Evolutionary conservation across 1,140 invertebrate genomes (phyloP), one percentile per base, ranked within the genome.

Genomic region (Sitodiplosis mosellana): DNA sequence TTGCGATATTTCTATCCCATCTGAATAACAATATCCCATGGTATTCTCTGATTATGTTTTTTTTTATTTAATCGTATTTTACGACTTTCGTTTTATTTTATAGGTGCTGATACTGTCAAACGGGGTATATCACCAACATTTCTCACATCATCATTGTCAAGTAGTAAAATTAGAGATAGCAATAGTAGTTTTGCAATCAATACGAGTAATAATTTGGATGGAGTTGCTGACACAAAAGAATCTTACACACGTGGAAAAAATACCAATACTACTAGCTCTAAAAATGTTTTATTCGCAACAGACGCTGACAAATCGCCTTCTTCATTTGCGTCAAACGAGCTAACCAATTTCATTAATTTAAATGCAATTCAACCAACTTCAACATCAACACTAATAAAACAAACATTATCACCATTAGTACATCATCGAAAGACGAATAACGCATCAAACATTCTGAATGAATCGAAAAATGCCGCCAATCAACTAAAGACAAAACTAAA

Each of bases 21-120:
- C n/a, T n/a, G n/a, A n/a, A n/a, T n/a, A n/a, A n/a, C n/a, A n/a
- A n/a, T n/a, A n/a, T n/a, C n/a, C n/a, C n/a, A n/a, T n/a, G n/a
- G n/a, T n/a, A 36, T 36, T 36, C 34, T 36, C 34, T 34, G 7
- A 8, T 8, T 34, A 34, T 34, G 7, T 34, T 8, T 34, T 34
- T 14, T 7, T 34, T 7, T 14, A 14, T 14, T 14, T 22, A 18
- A 45, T 18, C 15, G 43, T 6, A 19, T 8, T 14, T 46, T 4
- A 41, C 33, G 48, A 18, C 51, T 41, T 38, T 34, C 14, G 3
- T 45, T n/a, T 11, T 47, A 14, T 12, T 12, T 45, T 47, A 1
- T 10, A 64, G 62, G 62, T 54, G 64, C 62, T 53, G 62, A 64
- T 55, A 64, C 62, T 52, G 60, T 64, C 45, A 64, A 64, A 52